A percentile compares a stretch with the other conserved stretches of the same genome.
Evolutionary conservation across 2,888 invertebrate species (phyloP).

Genomic region (Eupithecia subfuscata): DNA sequence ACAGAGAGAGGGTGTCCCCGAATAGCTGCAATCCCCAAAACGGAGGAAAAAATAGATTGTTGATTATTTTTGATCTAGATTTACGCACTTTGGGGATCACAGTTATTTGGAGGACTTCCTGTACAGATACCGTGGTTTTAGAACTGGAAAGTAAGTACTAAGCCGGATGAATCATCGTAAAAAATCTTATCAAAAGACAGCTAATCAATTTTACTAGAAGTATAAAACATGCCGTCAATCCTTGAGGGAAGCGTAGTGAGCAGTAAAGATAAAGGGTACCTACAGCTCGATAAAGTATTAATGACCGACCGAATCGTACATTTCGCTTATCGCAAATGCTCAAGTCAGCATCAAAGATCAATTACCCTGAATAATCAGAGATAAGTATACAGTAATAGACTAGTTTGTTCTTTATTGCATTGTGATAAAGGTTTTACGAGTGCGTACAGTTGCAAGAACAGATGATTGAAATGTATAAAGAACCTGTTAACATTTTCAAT

Average conservation of each 20-base stretch:
- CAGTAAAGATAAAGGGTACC: slow-evolving; percentile 45
- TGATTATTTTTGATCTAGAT: neutral
- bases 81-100: neutral
- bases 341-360: slow-evolving; percentile 66
- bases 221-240: slow-evolving; percentile 43
- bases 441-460: slow-evolving; percentile 5
- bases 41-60: neutral
- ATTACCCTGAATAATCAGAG: slow-evolving; percentile 58
- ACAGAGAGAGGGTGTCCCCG: neutral
- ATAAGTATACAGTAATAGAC: slow-evolving; percentile 56
- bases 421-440: slow-evolving; percentile 29
- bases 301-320: slow-evolving; percentile 64
- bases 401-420: slow-evolving; percentile 59
- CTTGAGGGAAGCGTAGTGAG: slow-evolving; percentile 36
- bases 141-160: neutral
- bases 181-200: slow-evolving; percentile 16
- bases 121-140: neutral
- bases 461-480: neutral
- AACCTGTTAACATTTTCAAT: neutral
- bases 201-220: slow-evolving; percentile 24
- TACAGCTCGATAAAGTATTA: slow-evolving; percentile 51
- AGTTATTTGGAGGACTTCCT: neutral
- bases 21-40: neutral
- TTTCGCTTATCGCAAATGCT: slow-evolving; percentile 64
- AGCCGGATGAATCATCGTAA: slow-evolving; percentile 13